Conservation (phyloP, 2,888 invertebrate genomes). For the Argyresthia goedartella region DNA sequence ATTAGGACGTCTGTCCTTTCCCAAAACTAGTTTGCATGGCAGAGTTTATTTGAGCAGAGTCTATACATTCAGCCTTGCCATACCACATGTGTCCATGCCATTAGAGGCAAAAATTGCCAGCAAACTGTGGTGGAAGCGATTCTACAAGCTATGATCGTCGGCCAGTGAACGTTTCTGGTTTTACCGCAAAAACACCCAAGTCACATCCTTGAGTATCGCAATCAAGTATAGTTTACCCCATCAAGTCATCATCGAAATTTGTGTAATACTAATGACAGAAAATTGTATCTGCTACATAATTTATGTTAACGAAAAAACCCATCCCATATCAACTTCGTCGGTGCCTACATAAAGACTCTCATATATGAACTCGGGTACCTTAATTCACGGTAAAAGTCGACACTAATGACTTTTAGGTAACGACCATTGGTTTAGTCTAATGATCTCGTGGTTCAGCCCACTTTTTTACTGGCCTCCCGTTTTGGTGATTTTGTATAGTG, state of each 20-base stretch:
- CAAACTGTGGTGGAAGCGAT: too few relatives aligned
- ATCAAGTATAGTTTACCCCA: conserved; percentile 18
- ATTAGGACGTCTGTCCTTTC: too few relatives aligned
- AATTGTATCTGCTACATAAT: conserved; percentile 55
- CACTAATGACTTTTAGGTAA: conserved; percentile 67
- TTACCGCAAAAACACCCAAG: too few relatives aligned
- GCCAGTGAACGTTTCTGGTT: too few relatives aligned
- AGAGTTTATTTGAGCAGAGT: too few relatives aligned
- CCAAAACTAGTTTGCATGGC: too few relatives aligned
- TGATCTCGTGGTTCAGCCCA: conserved; percentile 56
- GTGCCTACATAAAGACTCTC: conserved; percentile 6
- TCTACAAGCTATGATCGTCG: too few relatives aligned
- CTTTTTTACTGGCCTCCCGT: conserved; percentile 60
- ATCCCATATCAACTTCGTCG: conserved; percentile 11
- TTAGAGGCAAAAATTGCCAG: too few relatives aligned
- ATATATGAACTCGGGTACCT: conserved; percentile 18
- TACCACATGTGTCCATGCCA: too few relatives aligned
- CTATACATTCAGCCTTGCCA: too few relatives aligned
- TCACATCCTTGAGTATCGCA: conserved; percentile 18
- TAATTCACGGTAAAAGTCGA: conserved; percentile 65
- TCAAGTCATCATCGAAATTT: conserved; percentile 30
- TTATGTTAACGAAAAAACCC: conserved; percentile 42
- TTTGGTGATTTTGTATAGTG: conserved; percentile 45
- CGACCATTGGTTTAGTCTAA: conserved; percentile 66
- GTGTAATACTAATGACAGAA: conserved; percentile 44